phyloP scores from a whole-genome alignment of 2,888 invertebrate genomes.

The Lycia hirtaria region DNA sequence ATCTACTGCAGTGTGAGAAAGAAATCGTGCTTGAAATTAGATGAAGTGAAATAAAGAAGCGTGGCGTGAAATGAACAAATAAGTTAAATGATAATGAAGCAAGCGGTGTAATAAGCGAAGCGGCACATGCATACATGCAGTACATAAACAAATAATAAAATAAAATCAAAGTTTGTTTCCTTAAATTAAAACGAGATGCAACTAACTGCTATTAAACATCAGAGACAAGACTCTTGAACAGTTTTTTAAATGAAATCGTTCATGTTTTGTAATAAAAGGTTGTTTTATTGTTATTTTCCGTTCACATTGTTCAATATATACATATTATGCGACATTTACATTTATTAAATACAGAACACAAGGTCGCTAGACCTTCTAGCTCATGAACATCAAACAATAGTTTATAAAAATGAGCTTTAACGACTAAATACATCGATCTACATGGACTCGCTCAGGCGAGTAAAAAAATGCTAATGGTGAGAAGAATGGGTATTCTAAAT shows the following conservation, averaged over 20 bases:
- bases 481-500: conserved; percentile 30
- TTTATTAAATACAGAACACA: conserved; percentile 65
- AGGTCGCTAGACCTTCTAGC: conserved; percentile 26
- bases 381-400: conserved; percentile 30
- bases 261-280: conserved; percentile 80
- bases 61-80: conserved; percentile 50
- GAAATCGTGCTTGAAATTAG: conserved; percentile 38
- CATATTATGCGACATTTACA: conserved; percentile 84
- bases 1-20: conserved; percentile 30
- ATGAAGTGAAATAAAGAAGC: conserved; percentile 47
- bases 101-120: conserved; percentile 65
- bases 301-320: conserved; percentile 84
- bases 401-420: conserved; percentile 70
- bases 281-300: conserved; percentile 76
- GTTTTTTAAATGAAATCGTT: conserved; percentile 69
- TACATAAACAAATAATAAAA: conserved; percentile 52
- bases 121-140: conserved; percentile 58
- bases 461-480: conserved; percentile 10
- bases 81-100: conserved; percentile 39
- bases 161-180: conserved; percentile 55
- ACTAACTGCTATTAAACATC: conserved; percentile 70
- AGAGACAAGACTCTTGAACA: conserved; percentile 77
- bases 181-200: conserved; percentile 51
- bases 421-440: conserved; percentile 36
- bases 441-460: conserved; percentile 19